Evolutionary conservation across 2,113 vertebrate species (phyloP), one percentile per base, ranked within the genome.

Genomic region (Gymnogyps californianus): DNA sequence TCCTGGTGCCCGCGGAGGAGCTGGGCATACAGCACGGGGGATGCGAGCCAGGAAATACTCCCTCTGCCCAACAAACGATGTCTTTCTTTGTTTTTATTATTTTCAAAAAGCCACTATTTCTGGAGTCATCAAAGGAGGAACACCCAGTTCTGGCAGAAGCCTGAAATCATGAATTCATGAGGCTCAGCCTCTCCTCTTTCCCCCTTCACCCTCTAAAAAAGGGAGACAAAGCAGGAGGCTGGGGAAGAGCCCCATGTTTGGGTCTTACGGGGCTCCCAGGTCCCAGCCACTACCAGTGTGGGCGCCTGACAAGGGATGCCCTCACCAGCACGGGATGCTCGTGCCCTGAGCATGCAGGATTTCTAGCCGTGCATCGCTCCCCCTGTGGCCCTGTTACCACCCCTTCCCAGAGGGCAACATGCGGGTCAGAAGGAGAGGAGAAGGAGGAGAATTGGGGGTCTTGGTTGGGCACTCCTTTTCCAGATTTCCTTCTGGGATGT

Each of bases 11-110:
- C 7, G 4, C 0, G 3, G 54, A 75, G 7, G 49, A 72, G 20
- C 46, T 57, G 57, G 9, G 10, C 14, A n/a, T 38, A 54, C 0
- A 9, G 34, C 20, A 62, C 0, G 0, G 40, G 22, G 25, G 8
- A 62, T 31, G 18, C 0, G 3, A 92, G 36, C 10, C 31, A 67
- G 57, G 31, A 85, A 82, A 78, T 36, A 59, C 4, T 52, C 38
- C 22, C 31, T 66, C 57, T 92, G 42, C 29, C 40, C 44, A 28
- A 5, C 26, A 87, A 62, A 11, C 0, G 0, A 54, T 29, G 16
- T 51, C 21, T 75, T 42, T 80, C 44, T 91, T 78, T 77, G 19
- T 5, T 89, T 84, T 51, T 66, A 25, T 78, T 75, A 36, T 84
- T 89, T 93, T 79, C 20, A 87, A 78, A 89, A 58, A 36, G 18